Conservation (phyloP, 1,140 invertebrate genomes). For the honey bee (Apis mellifera) region DNA sequence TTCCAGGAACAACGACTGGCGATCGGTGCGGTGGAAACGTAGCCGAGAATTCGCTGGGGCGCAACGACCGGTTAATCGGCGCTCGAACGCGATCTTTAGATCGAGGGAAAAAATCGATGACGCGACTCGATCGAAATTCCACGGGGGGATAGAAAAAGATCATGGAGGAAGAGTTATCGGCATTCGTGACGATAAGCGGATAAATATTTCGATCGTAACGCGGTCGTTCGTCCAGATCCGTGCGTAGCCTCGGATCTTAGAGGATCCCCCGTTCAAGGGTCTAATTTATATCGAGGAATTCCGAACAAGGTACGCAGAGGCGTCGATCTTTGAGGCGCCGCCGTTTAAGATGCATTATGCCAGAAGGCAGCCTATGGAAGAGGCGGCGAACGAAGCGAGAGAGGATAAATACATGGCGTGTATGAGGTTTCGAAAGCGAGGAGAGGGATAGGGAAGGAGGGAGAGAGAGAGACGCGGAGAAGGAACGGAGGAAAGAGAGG, state of each 20-base stretch:
- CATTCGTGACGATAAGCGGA: too few relatives aligned
- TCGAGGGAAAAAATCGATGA: background rate
- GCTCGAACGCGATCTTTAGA: background rate
- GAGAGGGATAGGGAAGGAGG: constrained; percentile 20
- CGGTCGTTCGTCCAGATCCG: too few relatives aligned
- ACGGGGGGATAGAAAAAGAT: background rate
- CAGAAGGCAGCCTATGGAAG: constrained; percentile 69
- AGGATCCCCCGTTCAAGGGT: constrained; percentile 72
- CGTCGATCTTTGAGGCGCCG: constrained; percentile 82
- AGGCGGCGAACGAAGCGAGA: constrained; percentile 30
- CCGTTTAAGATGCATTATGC: constrained; percentile 81
- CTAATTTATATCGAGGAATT: constrained; percentile 81
- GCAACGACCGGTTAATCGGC: constrained; percentile 12
- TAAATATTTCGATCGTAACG: too few relatives aligned
- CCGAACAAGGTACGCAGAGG: constrained; percentile 74
- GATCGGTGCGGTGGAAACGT: constrained; percentile 1
- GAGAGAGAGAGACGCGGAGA: constrained; percentile 22
- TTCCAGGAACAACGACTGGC: constrained; percentile 49
- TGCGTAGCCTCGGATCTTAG: too few relatives aligned
- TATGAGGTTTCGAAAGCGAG: background rate
- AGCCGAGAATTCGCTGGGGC: constrained; percentile 6
- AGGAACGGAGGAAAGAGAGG: constrained; percentile 26
- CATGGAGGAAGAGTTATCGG: too few relatives aligned
- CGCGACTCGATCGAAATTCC: background rate
- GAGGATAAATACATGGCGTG: constrained; percentile 18